Evolutionary conservation across 2,797 vertebrate genomes (phyloP).

Genomic region (Gallirallus australis): DNA sequence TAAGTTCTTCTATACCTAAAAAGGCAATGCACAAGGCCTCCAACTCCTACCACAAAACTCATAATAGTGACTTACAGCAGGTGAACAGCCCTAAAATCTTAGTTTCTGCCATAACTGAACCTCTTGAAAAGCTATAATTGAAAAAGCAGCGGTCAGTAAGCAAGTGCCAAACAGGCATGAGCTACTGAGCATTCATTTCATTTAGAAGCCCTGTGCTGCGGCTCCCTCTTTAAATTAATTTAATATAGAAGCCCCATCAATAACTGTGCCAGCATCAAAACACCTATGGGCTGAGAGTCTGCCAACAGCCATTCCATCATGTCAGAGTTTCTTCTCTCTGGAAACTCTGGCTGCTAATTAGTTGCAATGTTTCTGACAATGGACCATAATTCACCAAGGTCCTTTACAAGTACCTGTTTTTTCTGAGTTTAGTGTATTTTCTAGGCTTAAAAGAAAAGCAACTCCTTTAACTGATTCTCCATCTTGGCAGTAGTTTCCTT

Average conservation of each 20-base stretch:
- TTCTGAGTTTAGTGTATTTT: constrained; percentile 6
- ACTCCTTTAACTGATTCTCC: neutral
- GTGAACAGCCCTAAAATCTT: neutral
- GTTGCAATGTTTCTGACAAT: constrained; percentile 10
- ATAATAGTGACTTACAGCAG: neutral
- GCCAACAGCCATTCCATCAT: constrained; percentile 7
- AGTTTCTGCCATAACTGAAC: neutral
- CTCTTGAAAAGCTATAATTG: neutral
- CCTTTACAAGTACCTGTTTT: constrained; percentile 11
- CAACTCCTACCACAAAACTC: neutral
- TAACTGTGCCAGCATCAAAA: constrained; percentile 53
- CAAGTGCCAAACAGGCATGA: neutral
- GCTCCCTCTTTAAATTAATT: constrained; percentile 56
- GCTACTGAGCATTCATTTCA: neutral
- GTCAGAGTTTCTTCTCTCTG: neutral
- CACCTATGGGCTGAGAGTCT: constrained; percentile 10
- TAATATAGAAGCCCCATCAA: constrained; percentile 43
- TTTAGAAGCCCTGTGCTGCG: neutral
- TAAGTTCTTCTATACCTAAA: neutral
- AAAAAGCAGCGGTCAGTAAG: constrained; percentile 8
- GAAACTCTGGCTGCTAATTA: constrained; percentile 57
- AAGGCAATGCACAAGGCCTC: neutral
- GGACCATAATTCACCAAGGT: neutral
- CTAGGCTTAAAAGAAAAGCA: neutral
- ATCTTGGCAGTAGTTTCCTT: neutral